Evolutionary conservation across 2,888 invertebrate species (phyloP), one percentile per base, ranked within the genome.

Genomic region (Penaeus monodon): DNA sequence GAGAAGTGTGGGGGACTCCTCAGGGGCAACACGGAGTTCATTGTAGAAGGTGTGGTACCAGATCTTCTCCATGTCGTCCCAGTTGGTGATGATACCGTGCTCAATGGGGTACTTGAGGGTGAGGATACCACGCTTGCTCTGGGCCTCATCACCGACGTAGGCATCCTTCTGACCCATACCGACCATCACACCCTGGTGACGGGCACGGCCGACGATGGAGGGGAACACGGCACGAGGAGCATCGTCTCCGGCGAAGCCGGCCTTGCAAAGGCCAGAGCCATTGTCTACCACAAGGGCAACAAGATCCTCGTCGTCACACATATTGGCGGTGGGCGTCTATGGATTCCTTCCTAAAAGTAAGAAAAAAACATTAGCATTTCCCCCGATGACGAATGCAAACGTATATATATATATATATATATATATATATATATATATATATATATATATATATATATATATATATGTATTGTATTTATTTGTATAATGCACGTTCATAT

Each of bases 41-140:
- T 98, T 98, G 96, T 98, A 98, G 95, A 98, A 98, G 92, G 98
- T 98, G 94, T 98, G 98, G 93, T 98, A 98, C 98, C 98, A 98
- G 94, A 98, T 98, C 94, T 98, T 98, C 94, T 98, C 98, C 98
- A 98, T 98, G 92, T 98, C 98, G 92, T 98, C 98, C 98, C 98
- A 98, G 95, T 98, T 98, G 93, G 98, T 98, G 91, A 90, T 85
- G 86, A 90, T 90, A 64, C 90, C 90, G 83, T 90, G 90, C 44
- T 90, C 90, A 8, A 90, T 77, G 57, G 90, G 90, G 81, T 90
- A 90, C 64, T 90, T 89, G 66, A 90, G 88, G 24, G 89, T 90
- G 22, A 90, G 89, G 82, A 90, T 89, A 81, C 90, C 90, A 80
- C 90, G 49, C 88, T 90, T 90, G 84, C 89, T 88, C 88, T 90